A percentile compares a stretch with the other conserved stretches of the same genome.
phyloP scores from a whole-genome alignment of 1,140 invertebrate genomes.

The Solenopsis fugax region DNA sequence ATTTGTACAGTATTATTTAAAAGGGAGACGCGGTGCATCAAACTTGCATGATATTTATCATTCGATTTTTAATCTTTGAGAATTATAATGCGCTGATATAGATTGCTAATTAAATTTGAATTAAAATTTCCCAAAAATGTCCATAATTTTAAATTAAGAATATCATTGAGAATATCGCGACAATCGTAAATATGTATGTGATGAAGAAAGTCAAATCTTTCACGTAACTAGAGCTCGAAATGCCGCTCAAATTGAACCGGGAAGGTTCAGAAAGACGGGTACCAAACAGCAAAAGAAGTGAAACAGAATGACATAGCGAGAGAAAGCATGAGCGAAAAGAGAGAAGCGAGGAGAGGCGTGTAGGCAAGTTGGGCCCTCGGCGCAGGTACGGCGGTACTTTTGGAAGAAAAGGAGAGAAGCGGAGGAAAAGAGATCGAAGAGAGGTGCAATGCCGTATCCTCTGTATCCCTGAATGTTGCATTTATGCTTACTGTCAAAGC shows the following conservation, averaged over 20 bases:
- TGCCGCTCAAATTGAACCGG: not conserved
- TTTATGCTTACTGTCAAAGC: constrained; percentile 7
- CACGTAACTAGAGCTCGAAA: constrained; percentile 14
- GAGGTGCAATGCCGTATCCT: constrained; percentile 52
- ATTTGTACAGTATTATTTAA: not conserved
- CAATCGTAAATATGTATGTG: not conserved
- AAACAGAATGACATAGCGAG: constrained; percentile 54
- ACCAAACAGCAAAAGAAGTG: constrained; percentile 25
- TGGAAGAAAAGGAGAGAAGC: constrained; percentile 53
- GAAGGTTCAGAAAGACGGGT: constrained; percentile 8
- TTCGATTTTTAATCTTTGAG: not conserved
- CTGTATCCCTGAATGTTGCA: not conserved
- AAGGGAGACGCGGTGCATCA: not conserved
- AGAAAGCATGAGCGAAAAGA: constrained; percentile 60
- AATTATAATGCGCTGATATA: not conserved
- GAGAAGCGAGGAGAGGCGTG: constrained; percentile 2
- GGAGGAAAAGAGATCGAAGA: constrained; percentile 68
- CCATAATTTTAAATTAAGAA: constrained; percentile 2
- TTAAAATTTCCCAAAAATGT: not conserved
- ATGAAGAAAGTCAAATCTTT: not conserved
- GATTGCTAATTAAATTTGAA: not conserved
- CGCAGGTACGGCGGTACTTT: constrained; percentile 59
- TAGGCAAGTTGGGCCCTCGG: constrained; percentile 23
- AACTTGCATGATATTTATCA: not conserved
- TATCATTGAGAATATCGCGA: not conserved